Evolutionary conservation across 2,113 vertebrate species (phyloP).

Genomic region (Octodon degus): DNA sequence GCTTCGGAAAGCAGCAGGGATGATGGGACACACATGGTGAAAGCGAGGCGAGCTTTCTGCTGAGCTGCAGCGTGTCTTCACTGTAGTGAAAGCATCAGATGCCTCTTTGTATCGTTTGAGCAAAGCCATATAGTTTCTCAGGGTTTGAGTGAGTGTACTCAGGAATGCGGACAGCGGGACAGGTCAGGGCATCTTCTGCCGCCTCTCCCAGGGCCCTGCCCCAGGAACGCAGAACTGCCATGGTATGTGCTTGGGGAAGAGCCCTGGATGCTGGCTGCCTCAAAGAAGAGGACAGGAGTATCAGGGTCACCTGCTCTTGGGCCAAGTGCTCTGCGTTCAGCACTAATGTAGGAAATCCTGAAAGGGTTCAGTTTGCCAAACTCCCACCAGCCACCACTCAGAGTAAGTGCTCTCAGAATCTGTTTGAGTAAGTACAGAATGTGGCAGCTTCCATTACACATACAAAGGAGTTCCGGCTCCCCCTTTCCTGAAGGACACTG

Average conservation of each 20-base stretch:
- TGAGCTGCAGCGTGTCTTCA: background rate
- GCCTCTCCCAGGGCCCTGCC: background rate
- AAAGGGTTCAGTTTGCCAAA: background rate
- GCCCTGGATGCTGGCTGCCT: background rate
- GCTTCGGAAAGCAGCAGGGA: background rate
- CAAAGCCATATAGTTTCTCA: background rate
- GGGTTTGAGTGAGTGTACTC: background rate
- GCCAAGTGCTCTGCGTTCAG: rapidly evolving
- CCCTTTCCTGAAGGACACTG: background rate
- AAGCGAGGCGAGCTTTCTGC: background rate
- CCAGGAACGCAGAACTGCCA: background rate
- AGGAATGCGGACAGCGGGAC: rapidly evolving
- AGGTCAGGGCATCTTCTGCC: background rate
- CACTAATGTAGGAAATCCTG: background rate
- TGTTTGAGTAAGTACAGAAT: background rate
- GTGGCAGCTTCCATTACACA: background rate
- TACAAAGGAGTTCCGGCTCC: background rate
- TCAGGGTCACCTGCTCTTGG: background rate
- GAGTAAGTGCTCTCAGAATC: background rate
- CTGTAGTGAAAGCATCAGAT: background rate
- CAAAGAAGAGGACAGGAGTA: rapidly evolving
- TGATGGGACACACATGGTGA: background rate
- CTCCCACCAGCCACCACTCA: background rate
- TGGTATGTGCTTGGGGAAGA: background rate
- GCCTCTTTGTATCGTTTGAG: background rate